These are phyloP conservation scores for Drosophila rubida DNA, from an alignment of 2,888 invertebrate genomes.

Conservation along the genomic window DNA sequence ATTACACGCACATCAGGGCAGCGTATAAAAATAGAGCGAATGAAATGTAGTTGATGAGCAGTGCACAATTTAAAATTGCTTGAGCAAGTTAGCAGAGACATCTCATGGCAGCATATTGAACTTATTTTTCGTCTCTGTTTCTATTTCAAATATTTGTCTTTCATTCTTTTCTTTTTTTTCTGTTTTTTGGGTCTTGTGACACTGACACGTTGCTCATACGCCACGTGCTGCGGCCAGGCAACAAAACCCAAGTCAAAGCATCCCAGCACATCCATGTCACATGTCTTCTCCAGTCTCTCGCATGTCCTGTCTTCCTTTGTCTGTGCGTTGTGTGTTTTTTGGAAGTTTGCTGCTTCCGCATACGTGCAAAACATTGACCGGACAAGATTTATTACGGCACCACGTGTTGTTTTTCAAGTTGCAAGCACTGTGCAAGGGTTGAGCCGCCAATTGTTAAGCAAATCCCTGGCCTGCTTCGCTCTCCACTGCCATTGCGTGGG, in stretches of 20 bases:
- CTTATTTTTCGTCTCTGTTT: slow-evolving; percentile 37
- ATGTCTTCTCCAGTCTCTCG: slow-evolving; percentile 13
- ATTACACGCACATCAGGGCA: slow-evolving; percentile 39
- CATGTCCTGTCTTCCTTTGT: slow-evolving; percentile 22
- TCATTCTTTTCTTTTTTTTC: slow-evolving; percentile 18
- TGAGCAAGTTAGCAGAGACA: slow-evolving; percentile 6
- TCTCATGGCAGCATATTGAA: slow-evolving; percentile 43
- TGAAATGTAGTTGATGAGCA: slow-evolving; percentile 9
- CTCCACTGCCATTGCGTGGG: slow-evolving; percentile 21
- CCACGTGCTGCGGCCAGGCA: slow-evolving; percentile 49
- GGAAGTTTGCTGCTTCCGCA: slow-evolving; percentile 40
- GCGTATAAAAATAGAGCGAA: neutral
- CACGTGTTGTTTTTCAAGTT: slow-evolving; percentile 64
- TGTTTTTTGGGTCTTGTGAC: slow-evolving; percentile 45
- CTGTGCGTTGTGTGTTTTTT: slow-evolving; percentile 10
- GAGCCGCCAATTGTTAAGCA: slow-evolving; percentile 34
- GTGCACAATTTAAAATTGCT: slow-evolving; percentile 28
- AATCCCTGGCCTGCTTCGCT: slow-evolving; percentile 24
- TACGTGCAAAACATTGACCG: slow-evolving; percentile 62
- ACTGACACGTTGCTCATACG: slow-evolving; percentile 44
- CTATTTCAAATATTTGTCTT: slow-evolving; percentile 43
- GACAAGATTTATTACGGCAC: slow-evolving; percentile 64
- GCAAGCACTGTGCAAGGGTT: slow-evolving; percentile 26
- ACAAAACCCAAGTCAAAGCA: slow-evolving; percentile 44
- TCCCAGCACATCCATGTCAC: slow-evolving; percentile 16